These are phyloP conservation scores for Phenganax stokvisi DNA, from an alignment of 92 coral and sea anemone species.

Conservation along the genomic window DNA sequence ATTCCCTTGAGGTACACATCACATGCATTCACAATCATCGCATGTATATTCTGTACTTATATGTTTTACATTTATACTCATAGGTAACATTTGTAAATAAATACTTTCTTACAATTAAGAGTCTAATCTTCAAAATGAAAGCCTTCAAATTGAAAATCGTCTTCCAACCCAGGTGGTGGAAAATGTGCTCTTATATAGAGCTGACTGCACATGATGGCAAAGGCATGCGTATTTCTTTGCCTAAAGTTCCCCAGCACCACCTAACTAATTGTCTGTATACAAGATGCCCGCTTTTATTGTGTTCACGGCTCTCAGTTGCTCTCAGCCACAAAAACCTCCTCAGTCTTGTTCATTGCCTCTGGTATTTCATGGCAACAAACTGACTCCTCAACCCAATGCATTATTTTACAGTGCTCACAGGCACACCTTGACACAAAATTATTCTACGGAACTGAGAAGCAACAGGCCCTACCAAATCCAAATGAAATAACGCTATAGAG, in stretches of 20 bases:
- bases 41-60: too few relatives aligned
- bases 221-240: constrained; percentile 31
- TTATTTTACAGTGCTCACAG: background rate
- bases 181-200: constrained; percentile 25
- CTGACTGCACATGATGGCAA: constrained; percentile 41
- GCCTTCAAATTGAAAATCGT: constrained; percentile 40
- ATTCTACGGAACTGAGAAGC: too few relatives aligned
- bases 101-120: too few relatives aligned
- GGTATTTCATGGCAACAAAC: constrained; percentile 4
- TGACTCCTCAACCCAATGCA: background rate
- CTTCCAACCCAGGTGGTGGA: constrained; percentile 33
- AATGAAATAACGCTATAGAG: too few relatives aligned
- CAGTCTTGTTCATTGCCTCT: background rate
- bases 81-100: too few relatives aligned
- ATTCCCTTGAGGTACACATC: too few relatives aligned
- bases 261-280: constrained; percentile 39
- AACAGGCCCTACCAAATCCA: too few relatives aligned
- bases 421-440: background rate
- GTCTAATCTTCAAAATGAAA: constrained; percentile 32
- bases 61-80: too few relatives aligned
- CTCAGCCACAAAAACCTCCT: background rate
- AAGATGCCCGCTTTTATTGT: constrained; percentile 28
- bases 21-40: too few relatives aligned
- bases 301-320: constrained; percentile 34
- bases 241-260: constrained; percentile 46